Evolutionary conservation across 2,888 invertebrate species (phyloP).

Genomic region (Liodrosophila aerea): DNA sequence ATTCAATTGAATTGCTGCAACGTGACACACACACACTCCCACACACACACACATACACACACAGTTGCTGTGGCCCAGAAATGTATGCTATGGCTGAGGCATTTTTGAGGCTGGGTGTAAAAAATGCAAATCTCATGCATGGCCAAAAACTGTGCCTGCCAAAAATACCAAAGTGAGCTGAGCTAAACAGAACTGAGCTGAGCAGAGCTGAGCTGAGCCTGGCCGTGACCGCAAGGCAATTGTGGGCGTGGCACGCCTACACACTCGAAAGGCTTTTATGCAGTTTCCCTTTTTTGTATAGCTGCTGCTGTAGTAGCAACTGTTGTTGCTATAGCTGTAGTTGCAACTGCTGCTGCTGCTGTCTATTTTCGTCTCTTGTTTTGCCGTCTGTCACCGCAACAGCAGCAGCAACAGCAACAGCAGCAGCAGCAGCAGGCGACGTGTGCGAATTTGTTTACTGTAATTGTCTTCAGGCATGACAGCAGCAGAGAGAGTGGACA

Average conservation of each 20-base stretch:
- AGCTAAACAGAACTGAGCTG: no score
- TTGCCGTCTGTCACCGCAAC: conserved; percentile 63
- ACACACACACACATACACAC: conserved; percentile 18
- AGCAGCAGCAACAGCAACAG: conserved; percentile 16
- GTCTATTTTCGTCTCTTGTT: conserved; percentile 68
- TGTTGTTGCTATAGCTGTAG: conserved; percentile 12
- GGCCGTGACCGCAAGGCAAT: conserved; percentile 66
- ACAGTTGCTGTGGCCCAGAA: conserved; percentile 54
- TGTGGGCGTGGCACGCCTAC: conserved; percentile 28
- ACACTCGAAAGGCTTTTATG: conserved; percentile 24
- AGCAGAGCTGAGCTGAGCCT: conserved; percentile 38
- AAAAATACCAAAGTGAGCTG: conserved; percentile 48
- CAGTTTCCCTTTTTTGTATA: background rate
- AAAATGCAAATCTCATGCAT: conserved; percentile 76
- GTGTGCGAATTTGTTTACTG: conserved; percentile 75
- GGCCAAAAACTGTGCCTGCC: conserved; percentile 56
- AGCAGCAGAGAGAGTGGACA: conserved; percentile 3
- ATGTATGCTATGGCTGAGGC: conserved; percentile 64
- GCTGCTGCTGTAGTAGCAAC: conserved; percentile 1
- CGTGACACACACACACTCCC: conserved; percentile 44
- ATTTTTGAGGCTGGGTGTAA: conserved; percentile 37
- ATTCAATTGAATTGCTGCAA: conserved; percentile 72
- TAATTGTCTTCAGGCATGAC: conserved; percentile 64
- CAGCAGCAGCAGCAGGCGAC: conserved; percentile 41
- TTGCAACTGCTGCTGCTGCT: conserved; percentile 24